Base-by-base conservation (phyloP, 2,113 vertebrate species). In the Stictonetta naevosa region DNA sequence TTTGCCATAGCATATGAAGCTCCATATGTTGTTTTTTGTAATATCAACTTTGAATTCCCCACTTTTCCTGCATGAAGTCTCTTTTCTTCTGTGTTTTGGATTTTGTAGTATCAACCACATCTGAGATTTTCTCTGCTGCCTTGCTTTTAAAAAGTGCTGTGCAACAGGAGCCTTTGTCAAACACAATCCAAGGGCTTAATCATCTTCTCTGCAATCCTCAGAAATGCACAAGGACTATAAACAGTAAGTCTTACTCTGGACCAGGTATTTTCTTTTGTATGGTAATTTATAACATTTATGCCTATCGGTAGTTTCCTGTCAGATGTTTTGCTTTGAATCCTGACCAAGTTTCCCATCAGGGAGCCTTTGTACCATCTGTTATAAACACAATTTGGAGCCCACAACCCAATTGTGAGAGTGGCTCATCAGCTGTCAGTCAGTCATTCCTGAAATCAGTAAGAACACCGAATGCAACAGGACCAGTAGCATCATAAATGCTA, bases 21-120 rank as follows among this genome's bases (percentile, higher is more conserved):
- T 79, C 89, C 95, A 84, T 95, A 93, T 95, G 95, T 73, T 93
- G 83, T 34, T 91, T 95, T 93, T 86, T 75, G 53, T 92, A 93
- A 68, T 0, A 0, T 78, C 77, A 95, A 3, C 56, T 89, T 87
- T 69, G 77, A 93, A 92, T 95, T 93, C 11, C 2, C 94, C 62
- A 73, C 69, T 95, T 93, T 91, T 84, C 23, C 2, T 93, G 85
- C 40, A 95, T 14, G 7, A 76, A 73, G 59, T 66, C 63, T 92
- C 85, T 93, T 92, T 88, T 95, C 62, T 82, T 92, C 77, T 85
- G 86, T 93, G 86, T 87, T 95, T 96, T 91, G 53, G 58, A 92
- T 93, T 85, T 68, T 48, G 42, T 75, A 89, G 48, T 58, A 92
- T 76, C 81, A 95, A 25, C 38, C 66, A 58, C 86, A 82, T 95